These are phyloP conservation scores for Carabus problematicus DNA, from an alignment of 2,888 invertebrate species.

Conservation along the genomic window DNA sequence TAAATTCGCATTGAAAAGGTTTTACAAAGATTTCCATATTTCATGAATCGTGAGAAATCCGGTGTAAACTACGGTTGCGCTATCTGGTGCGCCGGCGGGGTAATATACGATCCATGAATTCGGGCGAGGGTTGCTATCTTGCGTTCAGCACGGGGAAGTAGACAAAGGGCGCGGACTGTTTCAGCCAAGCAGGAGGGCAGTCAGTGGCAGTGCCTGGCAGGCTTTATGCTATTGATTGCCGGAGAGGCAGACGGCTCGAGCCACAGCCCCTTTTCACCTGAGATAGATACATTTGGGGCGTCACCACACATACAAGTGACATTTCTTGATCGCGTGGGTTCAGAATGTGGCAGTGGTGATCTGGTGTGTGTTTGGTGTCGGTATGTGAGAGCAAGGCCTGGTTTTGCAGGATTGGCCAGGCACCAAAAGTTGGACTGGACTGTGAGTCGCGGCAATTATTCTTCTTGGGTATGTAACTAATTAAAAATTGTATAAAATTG, in stretches of 20 bases:
- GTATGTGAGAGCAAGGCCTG: conserved; percentile 34
- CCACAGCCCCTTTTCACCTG: conserved; percentile 43
- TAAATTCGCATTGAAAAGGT: background rate
- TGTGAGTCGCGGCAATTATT: conserved; percentile 1
- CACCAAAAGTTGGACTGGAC: conserved; percentile 15
- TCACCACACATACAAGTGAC: conserved; percentile 42
- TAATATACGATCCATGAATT: conserved; percentile 1
- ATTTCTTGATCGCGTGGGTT: conserved; percentile 38
- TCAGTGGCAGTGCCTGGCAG: conserved; percentile 42
- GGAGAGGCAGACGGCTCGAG: conserved; percentile 41
- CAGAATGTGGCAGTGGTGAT: conserved; percentile 40
- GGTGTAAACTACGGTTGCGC: background rate
- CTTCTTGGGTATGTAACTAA: conserved; percentile 23
- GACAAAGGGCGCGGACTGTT: conserved; percentile 39
- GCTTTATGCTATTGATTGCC: conserved; percentile 40
- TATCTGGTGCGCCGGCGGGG: background rate
- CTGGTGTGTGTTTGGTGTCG: conserved; percentile 37
- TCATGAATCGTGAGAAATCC: background rate
- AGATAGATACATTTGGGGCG: conserved; percentile 43
- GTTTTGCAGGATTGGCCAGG: conserved; percentile 30
- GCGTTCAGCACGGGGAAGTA: conserved; percentile 17
- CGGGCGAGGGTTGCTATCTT: conserved; percentile 34
- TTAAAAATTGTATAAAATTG: background rate
- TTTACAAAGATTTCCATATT: background rate
- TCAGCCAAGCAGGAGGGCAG: conserved; percentile 34